These are phyloP conservation scores for Mystacides longicornis DNA, from an alignment of 2,888 invertebrate species.

Conservation along the genomic window DNA sequence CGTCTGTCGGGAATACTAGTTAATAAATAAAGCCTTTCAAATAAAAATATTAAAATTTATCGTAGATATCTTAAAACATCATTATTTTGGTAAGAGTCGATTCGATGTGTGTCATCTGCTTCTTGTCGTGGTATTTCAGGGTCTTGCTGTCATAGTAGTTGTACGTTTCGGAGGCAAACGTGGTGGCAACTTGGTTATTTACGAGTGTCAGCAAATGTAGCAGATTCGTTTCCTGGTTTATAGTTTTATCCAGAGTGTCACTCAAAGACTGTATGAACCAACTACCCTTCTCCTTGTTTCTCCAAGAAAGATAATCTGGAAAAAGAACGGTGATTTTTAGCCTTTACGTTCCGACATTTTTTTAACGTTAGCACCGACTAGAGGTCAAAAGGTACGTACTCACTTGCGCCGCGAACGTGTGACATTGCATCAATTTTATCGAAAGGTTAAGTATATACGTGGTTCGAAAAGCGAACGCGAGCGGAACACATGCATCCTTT, in stretches of 20 bases:
- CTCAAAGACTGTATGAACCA: not conserved
- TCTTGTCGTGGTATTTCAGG: not conserved
- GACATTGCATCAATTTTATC: too few species aligned
- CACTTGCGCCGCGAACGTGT: too few species aligned
- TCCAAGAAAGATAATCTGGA: not conserved
- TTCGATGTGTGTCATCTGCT: not conserved
- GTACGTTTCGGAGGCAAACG: not conserved
- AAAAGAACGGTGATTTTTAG: too few species aligned
- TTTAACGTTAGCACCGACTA: too few species aligned
- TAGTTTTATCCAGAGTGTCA: not conserved
- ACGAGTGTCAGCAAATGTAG: not conserved
- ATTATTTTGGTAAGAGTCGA: not conserved
- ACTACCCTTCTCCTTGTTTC: not conserved
- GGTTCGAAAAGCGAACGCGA: too few species aligned
- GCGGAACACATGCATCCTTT: too few species aligned
- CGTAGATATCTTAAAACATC: not conserved
- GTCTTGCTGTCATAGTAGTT: not conserved
- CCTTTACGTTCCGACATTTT: too few species aligned
- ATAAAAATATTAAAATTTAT: too few species aligned
- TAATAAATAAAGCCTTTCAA: too few species aligned
- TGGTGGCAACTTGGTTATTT: not conserved
- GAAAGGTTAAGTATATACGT: too few species aligned
- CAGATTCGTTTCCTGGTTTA: not conserved
- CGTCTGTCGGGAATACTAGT: too few species aligned
- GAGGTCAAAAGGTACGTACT: too few species aligned